Conservation (phyloP, 35 echinoderm and acorn worm genomes). For the Lytechinus pictus region DNA sequence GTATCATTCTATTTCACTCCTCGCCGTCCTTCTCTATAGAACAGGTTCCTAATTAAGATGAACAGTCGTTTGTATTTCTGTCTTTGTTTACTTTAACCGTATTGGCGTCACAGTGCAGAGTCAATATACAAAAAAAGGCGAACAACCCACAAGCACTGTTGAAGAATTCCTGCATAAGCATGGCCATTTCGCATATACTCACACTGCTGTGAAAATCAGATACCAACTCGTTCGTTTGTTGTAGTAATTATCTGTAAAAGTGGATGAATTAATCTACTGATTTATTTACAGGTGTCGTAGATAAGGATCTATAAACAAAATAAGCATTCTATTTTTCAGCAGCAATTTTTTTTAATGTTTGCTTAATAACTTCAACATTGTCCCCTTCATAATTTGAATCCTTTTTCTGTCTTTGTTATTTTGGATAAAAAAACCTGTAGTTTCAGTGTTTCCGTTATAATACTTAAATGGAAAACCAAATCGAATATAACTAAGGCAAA, state of each 20-base stretch:
- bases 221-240: background rate
- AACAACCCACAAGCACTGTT: background rate
- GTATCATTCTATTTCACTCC: background rate
- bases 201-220: background rate
- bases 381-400: too few species aligned
- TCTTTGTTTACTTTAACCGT: conserved; percentile 31
- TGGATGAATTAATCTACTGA: background rate
- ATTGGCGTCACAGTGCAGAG: conserved; percentile 9
- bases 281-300: background rate
- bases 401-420: too few species aligned
- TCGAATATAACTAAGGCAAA: too few species aligned
- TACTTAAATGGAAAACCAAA: too few species aligned
- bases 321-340: too few species aligned
- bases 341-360: too few species aligned
- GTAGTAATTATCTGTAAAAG: background rate
- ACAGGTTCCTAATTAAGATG: conserved; percentile 22
- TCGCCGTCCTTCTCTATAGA: background rate
- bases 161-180: background rate
- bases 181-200: background rate
- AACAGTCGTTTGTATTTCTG: conserved; percentile 34
- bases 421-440: too few species aligned
- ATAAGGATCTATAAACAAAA: background rate
- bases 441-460: too few species aligned
- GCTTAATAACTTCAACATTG: too few species aligned
- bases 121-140: background rate